Percentiles rank a stretch among this genome's conserved stretches.
These are phyloP conservation scores for Noctua comes DNA, from an alignment of 2,888 invertebrate species.

Conservation along the genomic window DNA sequence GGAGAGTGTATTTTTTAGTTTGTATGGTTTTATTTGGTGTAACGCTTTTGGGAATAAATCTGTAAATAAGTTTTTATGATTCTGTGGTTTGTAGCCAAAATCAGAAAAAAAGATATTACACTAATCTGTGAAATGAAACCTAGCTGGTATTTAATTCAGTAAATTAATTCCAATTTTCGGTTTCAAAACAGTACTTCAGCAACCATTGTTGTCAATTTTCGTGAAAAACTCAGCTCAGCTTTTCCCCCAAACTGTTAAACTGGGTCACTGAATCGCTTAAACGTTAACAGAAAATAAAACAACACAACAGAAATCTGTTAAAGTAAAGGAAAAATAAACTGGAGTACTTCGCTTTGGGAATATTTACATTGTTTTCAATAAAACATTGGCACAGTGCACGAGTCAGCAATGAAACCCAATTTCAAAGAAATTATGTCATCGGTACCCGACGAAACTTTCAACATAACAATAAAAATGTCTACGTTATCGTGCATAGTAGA, in stretches of 20 bases:
- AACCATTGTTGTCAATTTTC: neutral
- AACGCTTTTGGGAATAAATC: neutral
- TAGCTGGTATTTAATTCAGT: neutral
- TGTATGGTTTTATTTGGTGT: neutral
- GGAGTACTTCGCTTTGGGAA: constrained; percentile 26
- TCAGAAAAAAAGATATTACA: neutral
- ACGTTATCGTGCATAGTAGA: constrained; percentile 58
- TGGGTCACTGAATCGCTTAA: constrained; percentile 47
- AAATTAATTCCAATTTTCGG: neutral
- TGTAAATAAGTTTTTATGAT: neutral
- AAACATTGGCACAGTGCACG: constrained; percentile 36
- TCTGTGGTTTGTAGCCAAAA: neutral
- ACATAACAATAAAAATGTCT: constrained; percentile 69
- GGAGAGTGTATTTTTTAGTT: neutral
- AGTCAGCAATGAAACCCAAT: constrained; percentile 57
- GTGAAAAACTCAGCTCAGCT: constrained; percentile 1
- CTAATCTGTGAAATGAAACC: neutral
- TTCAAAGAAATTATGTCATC: constrained; percentile 63
- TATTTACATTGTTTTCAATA: constrained; percentile 48
- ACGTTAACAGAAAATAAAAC: constrained; percentile 13
- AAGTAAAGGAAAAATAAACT: constrained; percentile 26
- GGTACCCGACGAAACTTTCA: constrained; percentile 57
- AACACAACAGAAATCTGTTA: constrained; percentile 27
- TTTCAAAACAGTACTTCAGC: neutral
- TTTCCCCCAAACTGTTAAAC: constrained; percentile 13